Base-by-base conservation (phyloP, 2,888 invertebrate genomes). In the Euclidia mi region DNA sequence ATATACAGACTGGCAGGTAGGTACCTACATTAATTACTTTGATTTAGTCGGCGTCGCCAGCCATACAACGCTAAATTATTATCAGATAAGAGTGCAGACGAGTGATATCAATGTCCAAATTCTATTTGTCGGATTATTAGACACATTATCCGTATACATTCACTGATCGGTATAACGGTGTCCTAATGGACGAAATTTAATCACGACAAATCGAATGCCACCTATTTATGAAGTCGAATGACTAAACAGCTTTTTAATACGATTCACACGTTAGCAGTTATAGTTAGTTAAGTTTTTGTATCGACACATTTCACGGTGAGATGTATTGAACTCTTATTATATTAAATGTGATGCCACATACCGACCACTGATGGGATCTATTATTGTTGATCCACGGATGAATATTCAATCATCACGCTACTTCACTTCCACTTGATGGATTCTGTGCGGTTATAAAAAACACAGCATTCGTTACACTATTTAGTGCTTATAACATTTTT, bases 171-270 rank as follows among this genome's bases (percentile, higher is more conserved):
- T 70, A 81, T 94, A 94, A 92, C 94, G 93, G 92, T 87, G 86
- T 87, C 79, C 87, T 91, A 92, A 92, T 93, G 88, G 92, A 89
- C 85, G 84, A 92, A 93, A 93, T 94, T 93, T 94, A 94, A 94
- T 94, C 94, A 94, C 92, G 88, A 92, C 91, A 92, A 92, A 91
- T 90, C 91, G 94, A 94, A 94, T 92, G 93, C 91, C 89, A 94
- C 90, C 90, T 92, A 92, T 92, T 94, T 93, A 93, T 94, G 93
- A 93, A 92, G 88, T 79, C 86, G 91, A 87, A 93, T 94, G 94
- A 94, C 94, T 94, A 85, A 91, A 94, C 94, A 94, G 78, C 85
- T 93, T 94, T 94, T 94, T 94, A 93, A 94, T 94, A 94, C 93
- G 93, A 92, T 94, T 94, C 94, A 94, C 94, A 94, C 94, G 94